phyloP scores from a whole-genome alignment of 2,797 vertebrate genomes.

The Mareca strepera region DNA sequence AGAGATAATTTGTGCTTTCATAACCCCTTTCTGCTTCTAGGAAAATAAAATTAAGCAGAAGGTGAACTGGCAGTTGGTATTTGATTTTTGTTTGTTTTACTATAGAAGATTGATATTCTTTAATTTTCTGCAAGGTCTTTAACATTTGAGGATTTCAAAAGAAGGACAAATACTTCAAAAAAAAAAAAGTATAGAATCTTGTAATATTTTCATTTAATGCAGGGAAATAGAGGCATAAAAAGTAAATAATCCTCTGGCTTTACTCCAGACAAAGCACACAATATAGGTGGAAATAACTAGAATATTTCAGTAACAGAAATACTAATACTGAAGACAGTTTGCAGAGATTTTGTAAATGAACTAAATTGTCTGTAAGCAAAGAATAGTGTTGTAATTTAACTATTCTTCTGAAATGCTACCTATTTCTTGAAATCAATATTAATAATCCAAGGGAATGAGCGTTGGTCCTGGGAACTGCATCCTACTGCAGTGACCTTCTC shows the following conservation, averaged over 20 bases:
- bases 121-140: not conserved
- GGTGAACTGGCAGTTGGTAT: not conserved
- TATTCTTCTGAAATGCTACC: not conserved
- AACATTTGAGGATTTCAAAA: not conserved
- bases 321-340: not conserved
- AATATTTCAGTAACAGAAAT: not conserved
- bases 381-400: not conserved
- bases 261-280: not conserved
- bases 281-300: not conserved
- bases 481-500: not conserved
- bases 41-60: not conserved
- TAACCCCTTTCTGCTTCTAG: not conserved
- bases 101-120: not conserved
- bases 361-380: not conserved
- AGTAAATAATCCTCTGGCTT: not conserved
- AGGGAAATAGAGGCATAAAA: no score
- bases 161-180: not conserved
- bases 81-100: not conserved
- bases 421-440: not conserved
- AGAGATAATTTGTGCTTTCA: not conserved
- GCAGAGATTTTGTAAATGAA: not conserved
- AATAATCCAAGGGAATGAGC: not conserved
- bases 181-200: not conserved
- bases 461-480: not conserved
- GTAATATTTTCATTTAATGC: not conserved